Percentiles rank a stretch among this genome's conserved stretches.
phyloP scores from a whole-genome alignment of 2,113 vertebrate species.

The Illadopsis cleaveri region DNA sequence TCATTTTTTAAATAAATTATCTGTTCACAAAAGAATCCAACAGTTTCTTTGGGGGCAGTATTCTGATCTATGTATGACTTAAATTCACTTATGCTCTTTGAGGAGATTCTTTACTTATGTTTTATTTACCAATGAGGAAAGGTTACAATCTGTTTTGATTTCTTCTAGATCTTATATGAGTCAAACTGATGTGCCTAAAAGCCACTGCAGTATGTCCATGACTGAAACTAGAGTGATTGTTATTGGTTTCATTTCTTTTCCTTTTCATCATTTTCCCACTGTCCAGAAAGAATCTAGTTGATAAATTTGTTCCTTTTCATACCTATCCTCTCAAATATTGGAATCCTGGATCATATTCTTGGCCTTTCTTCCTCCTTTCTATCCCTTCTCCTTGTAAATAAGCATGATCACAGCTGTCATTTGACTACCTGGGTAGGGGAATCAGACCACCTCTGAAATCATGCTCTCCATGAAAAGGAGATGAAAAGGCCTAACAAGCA shows the following conservation, averaged over 20 bases:
- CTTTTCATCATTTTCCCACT: not conserved
- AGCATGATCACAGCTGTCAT: not conserved
- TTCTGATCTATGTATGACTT: not conserved
- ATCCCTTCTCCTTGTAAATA: not conserved
- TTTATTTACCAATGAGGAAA: not conserved
- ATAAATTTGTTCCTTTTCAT: not conserved
- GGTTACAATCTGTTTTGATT: not conserved
- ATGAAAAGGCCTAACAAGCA: not conserved
- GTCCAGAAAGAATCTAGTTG: not conserved
- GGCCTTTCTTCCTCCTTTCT: not conserved
- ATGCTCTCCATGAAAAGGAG: not conserved
- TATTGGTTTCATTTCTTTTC: not conserved
- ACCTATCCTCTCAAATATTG: not conserved
- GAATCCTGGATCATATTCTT: not conserved
- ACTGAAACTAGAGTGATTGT: not conserved
- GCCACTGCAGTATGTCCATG: not conserved
- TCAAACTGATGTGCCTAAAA: not conserved
- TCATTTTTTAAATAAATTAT: not conserved
- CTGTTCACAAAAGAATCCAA: not conserved
- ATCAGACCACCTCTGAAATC: not conserved
- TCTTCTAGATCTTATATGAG: not conserved
- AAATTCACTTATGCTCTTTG: not conserved
- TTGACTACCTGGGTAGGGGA: not conserved
- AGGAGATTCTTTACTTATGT: not conserved
- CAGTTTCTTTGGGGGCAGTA: not conserved